phyloP scores from a whole-genome alignment of 2,113 vertebrate species.

The Lepus timidus region DNA sequence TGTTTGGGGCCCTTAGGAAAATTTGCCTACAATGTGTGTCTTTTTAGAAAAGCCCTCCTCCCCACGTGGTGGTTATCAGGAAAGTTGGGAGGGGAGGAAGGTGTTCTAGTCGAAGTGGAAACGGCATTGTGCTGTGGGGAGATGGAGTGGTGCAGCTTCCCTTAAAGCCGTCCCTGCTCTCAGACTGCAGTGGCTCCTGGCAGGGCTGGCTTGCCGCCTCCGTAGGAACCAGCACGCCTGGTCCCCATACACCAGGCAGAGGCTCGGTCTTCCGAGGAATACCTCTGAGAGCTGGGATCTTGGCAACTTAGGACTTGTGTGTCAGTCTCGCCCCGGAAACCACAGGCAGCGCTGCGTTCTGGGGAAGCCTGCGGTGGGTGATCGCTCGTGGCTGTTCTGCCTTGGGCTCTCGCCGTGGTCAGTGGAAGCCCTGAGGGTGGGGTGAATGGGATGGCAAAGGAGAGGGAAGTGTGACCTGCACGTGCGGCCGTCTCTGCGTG shows the following conservation, averaged over 20 bases:
- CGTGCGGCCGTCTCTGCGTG: neutral
- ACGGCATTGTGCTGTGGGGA: constrained; percentile 52
- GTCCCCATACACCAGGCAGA: constrained; percentile 60
- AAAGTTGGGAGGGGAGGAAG: constrained; percentile 60
- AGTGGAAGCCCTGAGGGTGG: constrained; percentile 7
- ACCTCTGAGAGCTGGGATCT: constrained; percentile 64
- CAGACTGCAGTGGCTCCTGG: constrained; percentile 53
- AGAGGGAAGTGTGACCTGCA: constrained; percentile 58
- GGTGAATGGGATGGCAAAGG: constrained; percentile 62
- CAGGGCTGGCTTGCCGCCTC: constrained; percentile 60
- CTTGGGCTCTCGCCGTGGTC: constrained; percentile 26
- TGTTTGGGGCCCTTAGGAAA: constrained; percentile 13
- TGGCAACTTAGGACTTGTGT: constrained; percentile 72
- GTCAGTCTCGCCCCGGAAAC: constrained; percentile 64
- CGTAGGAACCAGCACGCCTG: constrained; percentile 67
- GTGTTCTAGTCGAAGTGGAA: constrained; percentile 7
- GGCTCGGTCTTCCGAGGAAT: constrained; percentile 60
- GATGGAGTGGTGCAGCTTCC: neutral
- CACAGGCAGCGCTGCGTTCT: constrained; percentile 62
- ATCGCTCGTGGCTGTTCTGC: constrained; percentile 37
- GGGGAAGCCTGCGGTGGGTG: constrained; percentile 62
- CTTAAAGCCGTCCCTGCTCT: neutral
- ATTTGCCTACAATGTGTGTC: constrained; percentile 37
- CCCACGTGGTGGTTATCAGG: constrained; percentile 37
- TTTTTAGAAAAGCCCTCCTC: constrained; percentile 27